Evolutionary conservation across 2,113 vertebrate species (phyloP).

Genomic region (Mustelus asterias): DNA sequence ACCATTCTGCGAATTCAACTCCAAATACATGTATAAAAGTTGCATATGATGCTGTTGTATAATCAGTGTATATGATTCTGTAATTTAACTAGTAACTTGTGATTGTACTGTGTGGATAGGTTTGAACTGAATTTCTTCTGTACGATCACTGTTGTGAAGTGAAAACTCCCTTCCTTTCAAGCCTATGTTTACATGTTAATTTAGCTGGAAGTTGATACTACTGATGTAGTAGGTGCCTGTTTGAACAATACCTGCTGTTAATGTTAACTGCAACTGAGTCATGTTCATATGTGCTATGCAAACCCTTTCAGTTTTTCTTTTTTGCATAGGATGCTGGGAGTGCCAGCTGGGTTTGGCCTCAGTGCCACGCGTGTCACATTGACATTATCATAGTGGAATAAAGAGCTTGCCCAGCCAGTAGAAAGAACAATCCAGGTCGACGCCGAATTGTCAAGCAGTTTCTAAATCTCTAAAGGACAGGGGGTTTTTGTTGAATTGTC

Average conservation of each 20-base stretch:
- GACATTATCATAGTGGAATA: neutral
- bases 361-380: neutral
- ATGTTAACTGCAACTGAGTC: slow-evolving; percentile 9
- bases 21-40: slow-evolving; percentile 14
- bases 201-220: neutral
- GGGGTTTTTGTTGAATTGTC: neutral
- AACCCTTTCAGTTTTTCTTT: neutral
- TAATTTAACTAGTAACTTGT: slow-evolving; percentile 26
- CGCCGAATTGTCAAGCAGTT: neutral
- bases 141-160: slow-evolving; percentile 28
- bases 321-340: neutral
- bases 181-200: slow-evolving; percentile 26
- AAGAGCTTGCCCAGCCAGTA: neutral
- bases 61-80: slow-evolving; percentile 34
- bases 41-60: slow-evolving; percentile 35
- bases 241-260: slow-evolving; percentile 35
- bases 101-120: slow-evolving; percentile 26
- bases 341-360: neutral
- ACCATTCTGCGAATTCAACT: slow-evolving; percentile 32
- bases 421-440: neutral
- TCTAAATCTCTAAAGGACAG: neutral
- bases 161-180: slow-evolving; percentile 28
- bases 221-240: slow-evolving; percentile 34
- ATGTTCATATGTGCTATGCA: slow-evolving; percentile 7
- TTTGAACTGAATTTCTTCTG: slow-evolving; percentile 32